Base-by-base conservation (phyloP, 2,797 vertebrate species). In the Anas flavirostris region DNA sequence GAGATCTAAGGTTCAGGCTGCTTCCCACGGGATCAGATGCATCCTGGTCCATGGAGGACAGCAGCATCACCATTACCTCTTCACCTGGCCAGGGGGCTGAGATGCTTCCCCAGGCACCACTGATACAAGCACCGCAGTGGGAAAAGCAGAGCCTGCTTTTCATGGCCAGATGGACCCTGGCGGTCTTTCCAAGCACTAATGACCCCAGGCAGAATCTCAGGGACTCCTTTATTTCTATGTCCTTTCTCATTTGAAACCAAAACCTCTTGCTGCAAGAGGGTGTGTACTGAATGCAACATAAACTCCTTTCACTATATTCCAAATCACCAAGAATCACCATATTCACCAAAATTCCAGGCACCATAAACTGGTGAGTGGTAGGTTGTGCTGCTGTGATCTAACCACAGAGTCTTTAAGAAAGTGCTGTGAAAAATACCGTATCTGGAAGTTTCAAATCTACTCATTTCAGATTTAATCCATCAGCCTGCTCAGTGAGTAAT, bases 51-150 rank as follows among this genome's bases (percentile, higher is more conserved):
- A 2, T 3, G 15, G 63, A 80, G 14, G 12, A 74, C 2, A 5
- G 58, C 39, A 58, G 68, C 1, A 3, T 58, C 72, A 74, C 37
- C 23, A 35, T 14, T 8, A 52, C 52, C 19, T 39, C 28, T 43
- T 23, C 48, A 29, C 21, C 46, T 17, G 10, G 10, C 46, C 10
- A 35, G 44, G 7, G 25, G 19, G 12, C 21, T 78, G 48, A 60
- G 26, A 28, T 13, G 56, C 39, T 23, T 93, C 28, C 59, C 9
- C 25, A 39, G 46, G 39, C 10, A 62, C 16, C 78, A 63, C 31
- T 22, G 72, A 44, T 1, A 4, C 22, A 70, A 82, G n/a, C 52
- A 56, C 35, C 0, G 0, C 35, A 58, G 35, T 13, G 16, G n/a
- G 53, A 77, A 73, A 82, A 87, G 29, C 13, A 64, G 43, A 94